These are phyloP conservation scores for Brachionus rotundiformis DNA, from an alignment of 1,140 invertebrate species.

Conservation along the genomic window DNA sequence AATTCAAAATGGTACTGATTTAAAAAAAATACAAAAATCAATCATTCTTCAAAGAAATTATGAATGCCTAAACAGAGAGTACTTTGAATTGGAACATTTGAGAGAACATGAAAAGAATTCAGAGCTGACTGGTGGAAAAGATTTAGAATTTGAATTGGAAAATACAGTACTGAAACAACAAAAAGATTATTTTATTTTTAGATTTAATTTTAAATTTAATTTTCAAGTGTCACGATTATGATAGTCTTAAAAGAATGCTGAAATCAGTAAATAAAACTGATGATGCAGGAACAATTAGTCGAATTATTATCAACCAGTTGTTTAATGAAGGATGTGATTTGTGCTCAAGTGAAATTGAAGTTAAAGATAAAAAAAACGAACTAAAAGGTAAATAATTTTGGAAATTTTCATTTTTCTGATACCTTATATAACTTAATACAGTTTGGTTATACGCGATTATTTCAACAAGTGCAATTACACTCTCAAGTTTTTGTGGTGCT, in stretches of 20 bases:
- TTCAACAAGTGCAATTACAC: conserved; percentile 70
- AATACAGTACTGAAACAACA: too few species aligned
- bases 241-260: not conserved
- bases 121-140: not conserved
- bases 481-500: conserved; percentile 70
- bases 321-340: conserved; percentile 7
- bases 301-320: not conserved
- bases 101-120: not conserved
- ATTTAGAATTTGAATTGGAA: not conserved
- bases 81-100: not conserved
- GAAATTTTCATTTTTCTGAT: not conserved
- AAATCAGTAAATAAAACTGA: not conserved
- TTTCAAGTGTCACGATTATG: not conserved
- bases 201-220: not conserved
- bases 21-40: not conserved
- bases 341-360: not conserved
- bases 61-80: conserved; percentile 9
- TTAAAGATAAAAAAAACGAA: not conserved
- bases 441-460: conserved; percentile 69
- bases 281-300: not conserved
- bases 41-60: conserved; percentile 1
- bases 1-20: not conserved
- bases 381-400: not conserved
- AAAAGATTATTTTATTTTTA: too few species aligned
- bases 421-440: too few species aligned